phyloP scores from a whole-genome alignment of 2,888 invertebrate species.

The Drosophila atroscutellata region DNA sequence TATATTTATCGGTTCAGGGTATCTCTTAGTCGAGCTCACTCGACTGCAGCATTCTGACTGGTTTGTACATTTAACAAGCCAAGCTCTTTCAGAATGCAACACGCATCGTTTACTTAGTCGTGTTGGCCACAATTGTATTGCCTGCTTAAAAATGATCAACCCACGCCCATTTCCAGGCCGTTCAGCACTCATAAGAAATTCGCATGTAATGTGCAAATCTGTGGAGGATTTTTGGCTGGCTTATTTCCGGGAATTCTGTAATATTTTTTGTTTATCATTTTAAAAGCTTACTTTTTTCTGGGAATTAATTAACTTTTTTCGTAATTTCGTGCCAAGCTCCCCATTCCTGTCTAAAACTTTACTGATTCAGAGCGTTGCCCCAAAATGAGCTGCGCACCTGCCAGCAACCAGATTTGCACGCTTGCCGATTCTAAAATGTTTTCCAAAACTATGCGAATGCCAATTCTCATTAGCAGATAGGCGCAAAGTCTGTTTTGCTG shows the following conservation, averaged over 20 bases:
- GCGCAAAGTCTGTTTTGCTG: constrained; percentile 1
- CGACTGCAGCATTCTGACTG: not conserved
- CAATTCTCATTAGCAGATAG: constrained; percentile 16
- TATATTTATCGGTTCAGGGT: not conserved
- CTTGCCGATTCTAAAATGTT: not conserved
- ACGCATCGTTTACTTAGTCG: not conserved
- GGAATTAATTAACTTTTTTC: not conserved
- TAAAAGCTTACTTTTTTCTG: not conserved
- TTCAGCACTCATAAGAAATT: not conserved
- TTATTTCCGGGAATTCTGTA: not conserved
- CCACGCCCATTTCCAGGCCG: not conserved
- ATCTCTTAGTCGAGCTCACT: not conserved
- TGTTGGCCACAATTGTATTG: not conserved
- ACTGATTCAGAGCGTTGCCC: not conserved
- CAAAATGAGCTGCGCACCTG: constrained; percentile 3
- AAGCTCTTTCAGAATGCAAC: not conserved
- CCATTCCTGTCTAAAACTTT: not conserved
- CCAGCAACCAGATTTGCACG: not conserved
- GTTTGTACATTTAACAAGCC: not conserved
- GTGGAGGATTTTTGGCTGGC: not conserved
- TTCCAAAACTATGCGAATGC: constrained; percentile 18
- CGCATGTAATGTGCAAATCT: not conserved
- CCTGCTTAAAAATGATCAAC: not conserved
- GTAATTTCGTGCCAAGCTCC: not conserved
- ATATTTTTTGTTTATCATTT: not conserved